Evolutionary conservation across 2,888 invertebrate genomes (phyloP).

Genomic region (Drosophila robusta): DNA sequence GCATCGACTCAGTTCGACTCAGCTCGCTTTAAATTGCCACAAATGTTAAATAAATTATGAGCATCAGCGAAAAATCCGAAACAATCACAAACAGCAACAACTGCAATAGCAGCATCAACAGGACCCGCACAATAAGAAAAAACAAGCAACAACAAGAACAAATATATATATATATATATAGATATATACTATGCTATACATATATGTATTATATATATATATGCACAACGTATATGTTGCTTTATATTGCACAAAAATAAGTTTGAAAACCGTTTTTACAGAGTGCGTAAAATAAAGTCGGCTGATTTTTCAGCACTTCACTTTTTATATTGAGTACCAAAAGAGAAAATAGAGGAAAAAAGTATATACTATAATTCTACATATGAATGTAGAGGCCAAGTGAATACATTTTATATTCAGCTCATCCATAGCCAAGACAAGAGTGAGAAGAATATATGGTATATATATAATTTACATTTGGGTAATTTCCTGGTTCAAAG

Average conservation of each 20-base stretch:
- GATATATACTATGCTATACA: neutral
- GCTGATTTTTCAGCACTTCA: slow-evolving; percentile 31
- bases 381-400: too few species aligned
- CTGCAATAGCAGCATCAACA: slow-evolving; percentile 34
- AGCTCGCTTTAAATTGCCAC: slow-evolving; percentile 60
- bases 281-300: slow-evolving; percentile 66
- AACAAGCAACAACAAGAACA: slow-evolving; percentile 13
- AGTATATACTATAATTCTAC: too few species aligned
- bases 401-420: too few species aligned
- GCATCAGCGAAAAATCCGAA: slow-evolving; percentile 35
- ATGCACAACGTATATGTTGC: too few species aligned
- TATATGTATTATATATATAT: neutral
- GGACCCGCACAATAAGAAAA: slow-evolving; percentile 22
- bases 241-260: too few species aligned
- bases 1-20: slow-evolving; percentile 9
- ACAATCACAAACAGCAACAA: slow-evolving; percentile 36
- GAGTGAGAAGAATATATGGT: too few species aligned
- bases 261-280: slow-evolving; percentile 34
- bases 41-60: slow-evolving; percentile 73
- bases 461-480: too few species aligned
- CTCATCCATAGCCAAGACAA: too few species aligned
- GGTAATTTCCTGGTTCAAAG: too few species aligned
- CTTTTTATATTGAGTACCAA: too few species aligned
- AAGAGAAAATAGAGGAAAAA: too few species aligned
- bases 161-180: slow-evolving; percentile 2